Base-by-base conservation (phyloP, 2,797 vertebrate genomes). In the Coregonus suidteri region DNA sequence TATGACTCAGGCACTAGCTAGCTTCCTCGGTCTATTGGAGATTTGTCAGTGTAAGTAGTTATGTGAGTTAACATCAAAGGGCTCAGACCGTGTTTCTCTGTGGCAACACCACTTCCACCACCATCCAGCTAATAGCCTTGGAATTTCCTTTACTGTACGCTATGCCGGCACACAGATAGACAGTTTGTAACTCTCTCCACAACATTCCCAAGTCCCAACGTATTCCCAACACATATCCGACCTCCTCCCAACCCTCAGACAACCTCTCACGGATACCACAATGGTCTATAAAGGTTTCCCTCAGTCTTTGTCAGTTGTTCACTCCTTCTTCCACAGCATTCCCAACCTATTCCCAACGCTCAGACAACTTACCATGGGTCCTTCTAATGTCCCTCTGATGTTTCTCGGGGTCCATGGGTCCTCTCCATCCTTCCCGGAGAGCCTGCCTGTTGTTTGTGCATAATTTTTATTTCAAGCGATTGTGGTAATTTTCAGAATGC, bases 61-160 rank as follows among this genome's bases (percentile, higher is more conserved):
- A 87, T 90, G 81, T 84, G 74, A 77, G 82, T 90, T 85, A 11
- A 91, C 88, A 90, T 90, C 87, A 90, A 88, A 91, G 83, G 87
- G 84, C 83, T 78, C 77, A 71, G 74, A 77, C 79, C 31, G 35
- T 37, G 84, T 88, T 90, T 88, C 82, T 89, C 83, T 71, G 54
- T 78, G 64, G 79, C 25, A 16, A 62, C 41, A 52, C 56, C 56
- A 51, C 75, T 84, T 86, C 77, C 53, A 65, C 77, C 3, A 52
- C 79, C 64, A 71, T 73, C 1, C 75, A 76, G 86, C 86, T 79
- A 75, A 81, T 76, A 88, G 81, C 76, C 31, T 72, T 77, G 81
- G 80, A 83, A 75, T 82, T 54, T 37, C 77, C 53, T 75, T 9
- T 78, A 82, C 80, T 47, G 31, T 35, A 69, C 3, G 67, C 34